Percentiles rank a stretch among this genome's conserved stretches.
Evolutionary conservation across 2,797 vertebrate species (phyloP).

Genomic region (Molossus alvarezi): DNA sequence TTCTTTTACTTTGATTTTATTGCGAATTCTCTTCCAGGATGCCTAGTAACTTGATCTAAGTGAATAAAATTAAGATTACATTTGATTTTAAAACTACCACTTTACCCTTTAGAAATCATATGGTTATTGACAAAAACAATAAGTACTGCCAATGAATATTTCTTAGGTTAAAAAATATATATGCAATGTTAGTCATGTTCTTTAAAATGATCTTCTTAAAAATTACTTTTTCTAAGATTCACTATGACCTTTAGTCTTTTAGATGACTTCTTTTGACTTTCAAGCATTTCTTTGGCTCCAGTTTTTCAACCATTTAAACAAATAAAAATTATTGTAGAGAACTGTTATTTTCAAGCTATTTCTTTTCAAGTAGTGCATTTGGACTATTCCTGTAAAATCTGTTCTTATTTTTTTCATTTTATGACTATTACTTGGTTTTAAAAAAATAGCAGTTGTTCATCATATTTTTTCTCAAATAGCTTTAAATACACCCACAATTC

Average conservation of each 20-base stretch:
- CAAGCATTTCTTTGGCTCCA: slow-evolving; percentile 17
- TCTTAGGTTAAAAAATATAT: slow-evolving; percentile 22
- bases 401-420: slow-evolving; percentile 33
- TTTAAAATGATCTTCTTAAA: slow-evolving; percentile 37
- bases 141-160: background rate
- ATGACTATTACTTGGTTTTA: slow-evolving; percentile 5
- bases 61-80: background rate
- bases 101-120: slow-evolving; percentile 27
- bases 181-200: background rate
- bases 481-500: background rate
- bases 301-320: slow-evolving; percentile 56
- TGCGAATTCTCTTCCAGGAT: background rate
- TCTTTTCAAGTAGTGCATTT: background rate
- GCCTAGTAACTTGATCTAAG: background rate
- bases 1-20: background rate
- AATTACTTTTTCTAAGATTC: background rate
- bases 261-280: slow-evolving; percentile 37
- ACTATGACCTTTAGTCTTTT: background rate
- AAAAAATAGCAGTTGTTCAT: background rate
- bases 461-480: background rate
- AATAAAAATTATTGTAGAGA: slow-evolving; percentile 10
- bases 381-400: slow-evolving; percentile 6
- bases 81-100: slow-evolving; percentile 50
- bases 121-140: background rate
- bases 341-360: background rate